Evolutionary conservation across 2,113 vertebrate species (phyloP).

Genomic region (Neotragus moschatus): DNA sequence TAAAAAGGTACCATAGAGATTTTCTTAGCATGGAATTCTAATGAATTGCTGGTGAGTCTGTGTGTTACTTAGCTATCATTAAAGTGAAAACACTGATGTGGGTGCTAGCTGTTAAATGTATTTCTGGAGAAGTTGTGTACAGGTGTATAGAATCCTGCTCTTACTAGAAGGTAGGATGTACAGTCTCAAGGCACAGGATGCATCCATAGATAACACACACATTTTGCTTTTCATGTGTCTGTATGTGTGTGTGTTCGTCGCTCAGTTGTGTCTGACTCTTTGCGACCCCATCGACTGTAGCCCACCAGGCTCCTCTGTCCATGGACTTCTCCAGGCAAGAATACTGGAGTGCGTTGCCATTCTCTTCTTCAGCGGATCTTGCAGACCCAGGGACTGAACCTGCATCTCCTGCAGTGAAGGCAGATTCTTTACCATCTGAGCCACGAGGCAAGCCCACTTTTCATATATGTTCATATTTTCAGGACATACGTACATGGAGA

Average conservation of each 20-base stretch:
- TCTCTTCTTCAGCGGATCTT: not conserved
- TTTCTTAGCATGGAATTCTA: constrained; percentile 70
- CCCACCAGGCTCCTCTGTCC: not conserved
- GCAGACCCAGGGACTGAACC: not conserved
- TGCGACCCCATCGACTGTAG: not conserved
- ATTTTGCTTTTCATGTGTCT: not conserved
- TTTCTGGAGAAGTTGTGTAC: constrained; percentile 4
- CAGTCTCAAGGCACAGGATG: not conserved
- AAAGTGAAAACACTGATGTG: constrained; percentile 51
- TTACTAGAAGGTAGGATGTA: not conserved
- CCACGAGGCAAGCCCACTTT: not conserved
- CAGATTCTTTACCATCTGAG: not conserved
- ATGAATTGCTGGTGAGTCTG: constrained; percentile 51
- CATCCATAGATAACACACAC: not conserved
- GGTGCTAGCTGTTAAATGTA: constrained; percentile 56
- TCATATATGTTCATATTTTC: constrained; percentile 3
- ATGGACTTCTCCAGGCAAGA: not conserved
- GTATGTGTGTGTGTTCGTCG: not conserved
- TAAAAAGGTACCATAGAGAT: constrained; percentile 56
- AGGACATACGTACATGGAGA: not conserved
- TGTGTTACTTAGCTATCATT: constrained; percentile 56
- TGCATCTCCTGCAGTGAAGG: not conserved
- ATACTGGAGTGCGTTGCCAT: not conserved
- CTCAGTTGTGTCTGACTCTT: not conserved
- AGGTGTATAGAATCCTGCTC: not conserved